Evolutionary conservation across 2,113 vertebrate genomes (phyloP), one percentile per base, ranked within the genome.

Genomic region (Lathamus discolor): DNA sequence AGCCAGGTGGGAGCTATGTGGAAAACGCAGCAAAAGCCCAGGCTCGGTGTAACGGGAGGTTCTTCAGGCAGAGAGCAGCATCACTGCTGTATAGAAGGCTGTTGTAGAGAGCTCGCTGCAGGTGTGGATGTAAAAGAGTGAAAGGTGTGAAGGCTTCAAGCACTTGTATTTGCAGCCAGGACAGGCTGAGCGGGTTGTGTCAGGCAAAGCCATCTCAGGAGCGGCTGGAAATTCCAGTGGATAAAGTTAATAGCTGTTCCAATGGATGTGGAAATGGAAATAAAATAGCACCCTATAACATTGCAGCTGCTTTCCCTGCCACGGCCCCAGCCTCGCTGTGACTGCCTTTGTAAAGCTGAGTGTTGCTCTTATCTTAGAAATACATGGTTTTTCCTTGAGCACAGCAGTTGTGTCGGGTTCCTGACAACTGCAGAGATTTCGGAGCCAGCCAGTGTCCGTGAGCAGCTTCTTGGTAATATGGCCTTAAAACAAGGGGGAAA

Each of bases 181-280:
- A 83, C 64, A 68, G 92, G 93, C 90, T 90, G 93, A 80, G 92
- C 17, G 28, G 46, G 85, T 95, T 92, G 83, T 57, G 88, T 52
- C 7, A 19, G 92, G 77, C 88, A 66, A 59, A 83, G 70, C 8
- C 6, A 76, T 84, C 81, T 86, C 19, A 5, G 96, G 91, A 96
- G 96, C 29, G 62, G 88, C 96, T 96, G 92, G 93, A 96, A 97
- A 96, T 96, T 96, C 96, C 96, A 94, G 91, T 86, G 96, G 83
- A 93, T 92, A 43, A 89, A 95, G 77, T 91, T 92, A 95, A 93
- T 25, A 73, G 91, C 67, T 4, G 74, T 88, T 95, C 91, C 96
- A 84, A 7, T 92, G 96, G 88, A 92, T 91, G 93, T 95, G 96
- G 96, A 96, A 96, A 95, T 96, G 92, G 96, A 96, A 96, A 95